A percentile compares a stretch with the other conserved stretches of the same genome.
Evolutionary conservation across 2,113 vertebrate species (phyloP).

Genomic region (Talpa occidentalis): DNA sequence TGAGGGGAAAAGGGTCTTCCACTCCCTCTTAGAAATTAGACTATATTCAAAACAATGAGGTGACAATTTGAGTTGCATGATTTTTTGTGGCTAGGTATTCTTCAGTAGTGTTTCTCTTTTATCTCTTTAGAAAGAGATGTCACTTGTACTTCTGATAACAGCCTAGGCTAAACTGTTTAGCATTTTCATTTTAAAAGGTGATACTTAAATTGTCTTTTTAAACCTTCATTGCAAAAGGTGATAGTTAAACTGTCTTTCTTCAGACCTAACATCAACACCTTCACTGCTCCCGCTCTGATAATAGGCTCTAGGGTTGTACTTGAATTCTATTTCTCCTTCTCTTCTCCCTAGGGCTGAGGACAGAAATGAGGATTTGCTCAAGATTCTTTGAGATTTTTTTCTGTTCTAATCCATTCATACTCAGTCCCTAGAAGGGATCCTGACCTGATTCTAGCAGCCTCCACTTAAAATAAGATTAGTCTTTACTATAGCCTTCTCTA

Average conservation of each 20-base stretch:
- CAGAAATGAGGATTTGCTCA: conserved; percentile 22
- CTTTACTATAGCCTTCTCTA: conserved; percentile 79
- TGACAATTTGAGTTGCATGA: not conserved
- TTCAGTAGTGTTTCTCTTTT: conserved; percentile 49
- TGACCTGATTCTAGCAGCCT: conserved; percentile 77
- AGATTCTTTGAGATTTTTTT: not conserved
- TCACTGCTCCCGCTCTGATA: conserved; percentile 73
- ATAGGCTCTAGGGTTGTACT: conserved; percentile 42
- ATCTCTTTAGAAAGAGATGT: conserved; percentile 60
- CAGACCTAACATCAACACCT: conserved; percentile 68
- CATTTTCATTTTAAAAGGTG: conserved; percentile 72
- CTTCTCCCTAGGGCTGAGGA: not conserved
- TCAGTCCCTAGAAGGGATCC: not conserved
- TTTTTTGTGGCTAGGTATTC: not conserved
- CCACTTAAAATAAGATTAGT: conserved; percentile 78
- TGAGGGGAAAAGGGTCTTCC: not conserved
- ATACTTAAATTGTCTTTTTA: conserved; percentile 78
- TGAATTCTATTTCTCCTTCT: not conserved
- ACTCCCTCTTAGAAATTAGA: not conserved
- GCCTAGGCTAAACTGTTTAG: conserved; percentile 74
- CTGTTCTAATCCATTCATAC: not conserved
- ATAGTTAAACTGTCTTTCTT: conserved; percentile 78
- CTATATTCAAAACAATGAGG: not conserved
- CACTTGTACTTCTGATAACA: conserved; percentile 59
- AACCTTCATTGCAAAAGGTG: conserved; percentile 66